Conservation (phyloP, 2,888 invertebrate genomes). For the Chrysotoxum bicinctum region DNA sequence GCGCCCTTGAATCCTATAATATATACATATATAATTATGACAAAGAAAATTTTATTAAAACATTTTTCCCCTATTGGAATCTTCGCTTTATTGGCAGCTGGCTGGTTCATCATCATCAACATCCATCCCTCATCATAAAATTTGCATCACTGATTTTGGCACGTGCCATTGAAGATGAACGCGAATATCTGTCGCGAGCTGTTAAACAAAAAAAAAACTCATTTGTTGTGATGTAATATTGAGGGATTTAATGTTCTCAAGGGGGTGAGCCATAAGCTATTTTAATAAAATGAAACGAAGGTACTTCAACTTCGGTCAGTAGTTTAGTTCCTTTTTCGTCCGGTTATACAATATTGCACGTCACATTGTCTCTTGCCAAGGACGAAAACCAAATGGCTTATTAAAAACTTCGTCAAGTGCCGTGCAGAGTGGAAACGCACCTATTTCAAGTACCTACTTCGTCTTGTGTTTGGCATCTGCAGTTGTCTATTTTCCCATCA, state of each 20-base stretch:
- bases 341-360: constrained; percentile 4
- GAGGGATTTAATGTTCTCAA: constrained; percentile 38
- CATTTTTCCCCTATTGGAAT: constrained; percentile 15
- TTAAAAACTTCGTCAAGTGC: constrained; percentile 62
- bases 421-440: constrained; percentile 39
- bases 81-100: constrained; percentile 33
- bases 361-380: constrained; percentile 8
- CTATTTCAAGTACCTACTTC: constrained; percentile 46
- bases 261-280: constrained; percentile 37
- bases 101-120: constrained; percentile 37
- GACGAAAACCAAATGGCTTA: constrained; percentile 52
- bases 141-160: constrained; percentile 61
- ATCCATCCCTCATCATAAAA: constrained; percentile 33
- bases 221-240: constrained; percentile 29
- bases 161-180: constrained; percentile 50
- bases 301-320: constrained; percentile 51
- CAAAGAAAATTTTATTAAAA: constrained; percentile 28
- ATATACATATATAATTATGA: neutral
- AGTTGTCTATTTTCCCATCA: constrained; percentile 59
- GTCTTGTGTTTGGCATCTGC: constrained; percentile 18
- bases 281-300: constrained; percentile 22
- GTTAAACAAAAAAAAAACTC: constrained; percentile 5
- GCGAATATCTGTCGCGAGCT: constrained; percentile 33
- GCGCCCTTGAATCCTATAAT: neutral
- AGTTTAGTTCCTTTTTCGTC: neutral